Evolutionary conservation across 2,888 invertebrate genomes (phyloP).

Genomic region (Xylocampa areola): DNA sequence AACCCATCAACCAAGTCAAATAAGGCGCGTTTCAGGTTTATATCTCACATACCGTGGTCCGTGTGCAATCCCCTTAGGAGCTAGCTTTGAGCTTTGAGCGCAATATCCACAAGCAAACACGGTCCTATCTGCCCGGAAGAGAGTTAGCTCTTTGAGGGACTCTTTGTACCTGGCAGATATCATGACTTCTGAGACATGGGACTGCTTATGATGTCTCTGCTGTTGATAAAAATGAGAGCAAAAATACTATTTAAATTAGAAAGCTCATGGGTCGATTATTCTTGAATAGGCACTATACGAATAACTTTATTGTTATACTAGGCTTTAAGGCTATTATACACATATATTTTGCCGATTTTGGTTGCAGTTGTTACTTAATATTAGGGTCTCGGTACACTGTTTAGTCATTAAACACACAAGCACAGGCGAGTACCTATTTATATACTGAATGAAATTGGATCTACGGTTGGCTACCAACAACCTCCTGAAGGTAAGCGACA

Average conservation of each 20-base stretch:
- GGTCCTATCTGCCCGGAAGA: slow-evolving; percentile 63
- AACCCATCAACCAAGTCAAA: slow-evolving; percentile 48
- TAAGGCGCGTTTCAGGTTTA: slow-evolving; percentile 33
- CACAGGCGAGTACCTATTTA: too few species aligned
- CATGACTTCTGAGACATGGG: slow-evolving; percentile 40
- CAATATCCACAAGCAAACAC: slow-evolving; percentile 79
- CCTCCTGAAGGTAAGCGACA: too few species aligned
- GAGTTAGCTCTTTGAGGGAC: slow-evolving; percentile 62
- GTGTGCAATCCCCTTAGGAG: slow-evolving; percentile 67
- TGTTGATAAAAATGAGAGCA: not conserved
- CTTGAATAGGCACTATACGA: too few species aligned
- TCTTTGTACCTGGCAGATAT: slow-evolving; percentile 39
- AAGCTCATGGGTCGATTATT: too few species aligned
- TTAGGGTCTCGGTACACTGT: too few species aligned
- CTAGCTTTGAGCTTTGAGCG: slow-evolving; percentile 71
- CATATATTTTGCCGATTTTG: too few species aligned
- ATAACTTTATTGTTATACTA: too few species aligned
- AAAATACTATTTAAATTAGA: not conserved
- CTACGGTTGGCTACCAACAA: too few species aligned
- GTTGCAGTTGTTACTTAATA: too few species aligned
- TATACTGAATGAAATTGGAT: too few species aligned
- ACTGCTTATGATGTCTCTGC: slow-evolving; percentile 19
- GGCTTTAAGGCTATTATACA: too few species aligned
- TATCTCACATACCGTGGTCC: slow-evolving; percentile 60
- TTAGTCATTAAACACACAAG: too few species aligned